Conservation (phyloP, 1,140 invertebrate genomes). For the Lordiphosa clarofinis region DNA sequence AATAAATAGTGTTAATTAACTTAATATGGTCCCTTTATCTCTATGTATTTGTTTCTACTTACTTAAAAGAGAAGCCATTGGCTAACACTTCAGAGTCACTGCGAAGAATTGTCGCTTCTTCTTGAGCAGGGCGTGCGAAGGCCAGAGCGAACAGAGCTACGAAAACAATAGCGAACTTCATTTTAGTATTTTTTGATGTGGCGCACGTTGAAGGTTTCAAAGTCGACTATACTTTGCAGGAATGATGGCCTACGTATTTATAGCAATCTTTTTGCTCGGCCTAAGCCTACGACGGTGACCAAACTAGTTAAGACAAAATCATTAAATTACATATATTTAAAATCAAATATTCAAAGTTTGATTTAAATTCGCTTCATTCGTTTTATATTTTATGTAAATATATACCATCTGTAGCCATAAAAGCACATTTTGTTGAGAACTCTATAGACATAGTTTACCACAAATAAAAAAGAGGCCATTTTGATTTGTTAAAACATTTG, state of each 20-base stretch:
- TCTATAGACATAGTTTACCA: too few species aligned
- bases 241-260: conserved; percentile 32
- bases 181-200: conserved; percentile 26
- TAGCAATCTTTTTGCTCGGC: conserved; percentile 17
- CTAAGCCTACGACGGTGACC: conserved; percentile 6
- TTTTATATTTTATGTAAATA: too few species aligned
- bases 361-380: too few species aligned
- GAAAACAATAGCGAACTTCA: conserved; percentile 69
- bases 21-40: neutral
- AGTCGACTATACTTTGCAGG: conserved; percentile 28
- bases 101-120: rapidly evolving
- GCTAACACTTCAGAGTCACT: conserved; percentile 25
- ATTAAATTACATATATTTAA: too few species aligned
- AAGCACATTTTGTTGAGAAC: too few species aligned
- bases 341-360: too few species aligned
- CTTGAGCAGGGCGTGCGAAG: conserved; percentile 10
- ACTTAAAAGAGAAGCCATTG: conserved; percentile 40
- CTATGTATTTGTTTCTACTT: conserved; percentile 2
- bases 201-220: conserved; percentile 31
- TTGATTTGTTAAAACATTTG: too few species aligned
- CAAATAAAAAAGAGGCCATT: too few species aligned
- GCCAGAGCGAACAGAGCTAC: conserved; percentile 66
- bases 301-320: conserved; percentile 1
- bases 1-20: neutral
- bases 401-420: too few species aligned